A percentile compares a stretch with the other conserved stretches of the same genome.
These are phyloP conservation scores for Lasioglossum marginatum DNA, from an alignment of 2,888 invertebrate species.

Conservation along the genomic window DNA sequence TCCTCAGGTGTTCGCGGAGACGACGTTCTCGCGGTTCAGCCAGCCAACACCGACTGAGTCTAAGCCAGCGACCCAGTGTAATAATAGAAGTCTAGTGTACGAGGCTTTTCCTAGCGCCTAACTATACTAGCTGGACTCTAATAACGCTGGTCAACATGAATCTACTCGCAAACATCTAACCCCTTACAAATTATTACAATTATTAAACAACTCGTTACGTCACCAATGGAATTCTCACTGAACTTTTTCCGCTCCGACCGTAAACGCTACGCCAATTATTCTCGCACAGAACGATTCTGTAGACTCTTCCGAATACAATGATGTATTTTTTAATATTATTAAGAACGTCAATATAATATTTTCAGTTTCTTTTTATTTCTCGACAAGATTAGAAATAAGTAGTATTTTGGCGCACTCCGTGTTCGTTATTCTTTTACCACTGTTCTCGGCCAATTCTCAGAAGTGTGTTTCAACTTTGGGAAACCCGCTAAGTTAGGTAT, in stretches of 20 bases:
- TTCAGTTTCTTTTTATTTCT: neutral
- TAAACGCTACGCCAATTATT: neutral
- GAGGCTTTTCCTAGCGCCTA: conserved; percentile 79
- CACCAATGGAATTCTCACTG: neutral
- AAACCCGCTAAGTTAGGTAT: neutral
- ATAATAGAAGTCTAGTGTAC: conserved; percentile 83
- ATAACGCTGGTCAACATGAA: conserved; percentile 70
- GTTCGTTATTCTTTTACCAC: neutral
- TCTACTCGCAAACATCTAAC: neutral
- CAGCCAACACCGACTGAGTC: conserved; percentile 84
- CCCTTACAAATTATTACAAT: neutral
- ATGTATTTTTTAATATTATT: neutral
- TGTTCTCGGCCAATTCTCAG: neutral
- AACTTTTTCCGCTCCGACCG: neutral
- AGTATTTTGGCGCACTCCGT: too few relatives aligned
- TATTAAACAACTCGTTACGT: neutral
- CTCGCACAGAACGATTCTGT: neutral
- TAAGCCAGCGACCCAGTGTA: conserved; percentile 83
- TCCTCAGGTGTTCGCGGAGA: conserved; percentile 78
- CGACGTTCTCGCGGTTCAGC: conserved; percentile 83
- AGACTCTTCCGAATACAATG: neutral
- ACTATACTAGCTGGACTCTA: conserved; percentile 80
- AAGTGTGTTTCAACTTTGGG: neutral
- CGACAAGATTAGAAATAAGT: neutral
- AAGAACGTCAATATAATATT: too few relatives aligned